These are phyloP conservation scores for Daboia siamensis DNA, from an alignment of 2,113 vertebrate species.

Conservation along the genomic window DNA sequence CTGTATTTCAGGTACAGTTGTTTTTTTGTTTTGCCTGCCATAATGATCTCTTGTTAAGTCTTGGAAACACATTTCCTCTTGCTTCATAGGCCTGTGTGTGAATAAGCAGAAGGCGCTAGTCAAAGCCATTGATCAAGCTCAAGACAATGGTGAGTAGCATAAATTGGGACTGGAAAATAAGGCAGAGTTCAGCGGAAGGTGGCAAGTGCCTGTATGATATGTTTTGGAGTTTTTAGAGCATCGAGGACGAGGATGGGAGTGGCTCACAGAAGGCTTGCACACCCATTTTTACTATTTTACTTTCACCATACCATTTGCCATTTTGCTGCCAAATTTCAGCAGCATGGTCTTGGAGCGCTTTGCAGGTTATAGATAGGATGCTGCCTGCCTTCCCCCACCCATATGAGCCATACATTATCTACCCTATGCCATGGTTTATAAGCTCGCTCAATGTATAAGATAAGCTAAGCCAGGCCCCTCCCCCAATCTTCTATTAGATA, in stretches of 20 bases:
- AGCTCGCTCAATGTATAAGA: not conserved
- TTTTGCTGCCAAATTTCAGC: not conserved
- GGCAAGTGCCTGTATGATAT: not conserved
- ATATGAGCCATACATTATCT: not conserved
- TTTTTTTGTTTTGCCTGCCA: not conserved
- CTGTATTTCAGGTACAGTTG: not conserved
- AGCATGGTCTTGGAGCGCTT: not conserved
- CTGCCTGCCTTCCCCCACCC: not conserved
- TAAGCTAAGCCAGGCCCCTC: not conserved
- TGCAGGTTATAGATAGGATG: not conserved
- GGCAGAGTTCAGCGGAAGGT: not conserved
- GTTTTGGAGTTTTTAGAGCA: not conserved
- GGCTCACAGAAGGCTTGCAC: not conserved
- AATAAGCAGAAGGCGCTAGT: constrained; percentile 80
- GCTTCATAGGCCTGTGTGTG: constrained; percentile 80
- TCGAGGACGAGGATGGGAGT: not conserved
- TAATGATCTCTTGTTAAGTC: not conserved
- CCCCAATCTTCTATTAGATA: not conserved
- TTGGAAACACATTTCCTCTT: not conserved
- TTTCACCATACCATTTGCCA: not conserved
- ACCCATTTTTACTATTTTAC: not conserved
- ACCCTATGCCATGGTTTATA: not conserved
- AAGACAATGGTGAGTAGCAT: constrained; percentile 73
- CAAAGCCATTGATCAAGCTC: constrained; percentile 74
- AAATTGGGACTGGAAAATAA: not conserved